Percentiles rank a stretch among this genome's conserved stretches.
Conservation (phyloP, 2,797 vertebrate species). For the Chelonia mydas region DNA sequence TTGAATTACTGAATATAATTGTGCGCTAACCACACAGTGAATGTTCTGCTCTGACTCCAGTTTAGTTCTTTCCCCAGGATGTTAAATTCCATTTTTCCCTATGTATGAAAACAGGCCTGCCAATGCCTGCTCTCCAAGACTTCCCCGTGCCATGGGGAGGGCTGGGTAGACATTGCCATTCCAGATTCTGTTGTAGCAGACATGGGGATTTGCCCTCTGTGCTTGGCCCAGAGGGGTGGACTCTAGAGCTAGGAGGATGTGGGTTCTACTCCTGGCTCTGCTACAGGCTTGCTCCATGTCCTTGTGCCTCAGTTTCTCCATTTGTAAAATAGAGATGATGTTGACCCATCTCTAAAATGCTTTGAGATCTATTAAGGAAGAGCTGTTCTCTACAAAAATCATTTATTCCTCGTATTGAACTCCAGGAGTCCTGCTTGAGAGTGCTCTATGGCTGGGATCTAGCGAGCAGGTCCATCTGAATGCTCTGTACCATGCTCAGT, state of each 20-base stretch:
- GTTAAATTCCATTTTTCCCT: background rate
- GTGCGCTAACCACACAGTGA: background rate
- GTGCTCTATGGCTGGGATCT: background rate
- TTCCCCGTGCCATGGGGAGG: background rate
- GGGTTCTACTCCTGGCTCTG: background rate
- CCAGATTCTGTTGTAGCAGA: background rate
- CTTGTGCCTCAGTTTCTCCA: background rate
- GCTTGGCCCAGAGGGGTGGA: background rate
- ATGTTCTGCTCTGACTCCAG: background rate
- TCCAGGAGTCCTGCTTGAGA: background rate
- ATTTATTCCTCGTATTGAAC: background rate
- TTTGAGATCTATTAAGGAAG: background rate
- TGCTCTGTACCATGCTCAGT: accelerated
- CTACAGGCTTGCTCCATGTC: background rate
- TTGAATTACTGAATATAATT: background rate
- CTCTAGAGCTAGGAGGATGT: background rate
- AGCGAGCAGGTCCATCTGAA: background rate
- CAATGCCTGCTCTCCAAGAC: background rate
- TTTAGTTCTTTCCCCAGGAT: background rate
- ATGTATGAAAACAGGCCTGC: background rate
- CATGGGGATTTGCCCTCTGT: background rate
- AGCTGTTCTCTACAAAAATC: background rate
- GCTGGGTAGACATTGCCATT: background rate
- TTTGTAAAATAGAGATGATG: background rate
- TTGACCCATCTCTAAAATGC: background rate